These are phyloP conservation scores for Ramphastos sulfuratus DNA, from an alignment of 2,113 vertebrate species.

Conservation along the genomic window DNA sequence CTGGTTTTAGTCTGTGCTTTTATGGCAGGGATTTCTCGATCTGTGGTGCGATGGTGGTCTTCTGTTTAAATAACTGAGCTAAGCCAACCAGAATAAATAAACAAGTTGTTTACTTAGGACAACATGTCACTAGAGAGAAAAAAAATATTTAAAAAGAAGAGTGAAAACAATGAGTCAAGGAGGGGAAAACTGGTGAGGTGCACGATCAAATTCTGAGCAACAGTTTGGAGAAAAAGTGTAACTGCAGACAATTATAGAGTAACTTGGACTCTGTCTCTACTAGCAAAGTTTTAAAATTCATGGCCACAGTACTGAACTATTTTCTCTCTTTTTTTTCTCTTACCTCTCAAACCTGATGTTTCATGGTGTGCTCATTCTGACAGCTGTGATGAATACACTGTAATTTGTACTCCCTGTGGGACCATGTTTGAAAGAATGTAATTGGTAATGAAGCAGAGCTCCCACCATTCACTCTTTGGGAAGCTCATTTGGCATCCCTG, in stretches of 20 bases:
- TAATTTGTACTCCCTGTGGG: neutral
- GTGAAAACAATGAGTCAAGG: neutral
- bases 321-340: neutral
- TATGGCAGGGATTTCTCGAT: neutral
- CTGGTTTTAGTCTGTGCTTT: neutral
- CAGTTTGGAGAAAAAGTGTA: neutral
- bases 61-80: neutral
- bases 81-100: neutral
- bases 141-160: neutral
- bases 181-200: neutral
- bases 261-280: rapidly evolving
- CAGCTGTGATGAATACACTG: rapidly evolving
- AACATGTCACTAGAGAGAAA: neutral
- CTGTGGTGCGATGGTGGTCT: neutral
- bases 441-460: neutral
- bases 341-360: neutral
- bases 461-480: rapidly evolving
- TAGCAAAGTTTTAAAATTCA: neutral
- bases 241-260: neutral
- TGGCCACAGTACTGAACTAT: neutral
- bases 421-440: neutral
- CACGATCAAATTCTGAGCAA: neutral
- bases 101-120: neutral
- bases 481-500: neutral
- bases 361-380: neutral